Evolutionary conservation across 2,113 vertebrate genomes (phyloP), one percentile per base, ranked within the genome.

Genomic region (Equus przewalskii): DNA sequence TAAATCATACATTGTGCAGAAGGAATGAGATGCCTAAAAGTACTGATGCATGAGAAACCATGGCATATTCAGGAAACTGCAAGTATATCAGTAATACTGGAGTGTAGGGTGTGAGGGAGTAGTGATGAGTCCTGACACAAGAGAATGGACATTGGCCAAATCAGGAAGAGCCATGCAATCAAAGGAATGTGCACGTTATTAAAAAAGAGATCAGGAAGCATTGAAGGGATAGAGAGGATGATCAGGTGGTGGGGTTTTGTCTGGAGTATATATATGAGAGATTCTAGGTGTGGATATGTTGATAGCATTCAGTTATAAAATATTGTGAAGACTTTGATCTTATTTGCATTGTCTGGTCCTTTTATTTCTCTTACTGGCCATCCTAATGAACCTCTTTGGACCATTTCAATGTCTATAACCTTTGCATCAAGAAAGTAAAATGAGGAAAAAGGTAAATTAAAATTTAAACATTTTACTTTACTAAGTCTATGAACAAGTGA

Each of bases 161-260:
- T 65, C 11, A 14, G 58, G 41, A 44, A 51, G 26, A 73, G 30
- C 33, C 22, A 8, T 54, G n/a, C 6, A 24, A 33, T n/a, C 22
- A 14, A 11, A 51, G 33, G 15, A 44, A 26, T 44, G 64, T 26
- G 56, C 10, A 7, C 33, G 1, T 60, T n/a, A 70, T 41, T 10
- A 3, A 30, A 16, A 54, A 16, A 41, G 41, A 46, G 18, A 54
- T 4, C 33, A 16, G 10, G 28, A 72, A n/a, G 41, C 26, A 30
- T 0, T 6, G 21, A 69, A 26, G 33, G 14, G 12, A 12, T 0
- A 46, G 49, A 11, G 9, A 11, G 22, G 30, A 11, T 2, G 33
- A 30, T 81, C n/a, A 6, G 84, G 36, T 30, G 5, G 19, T 30
- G 28, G 30, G n/a, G 5, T 11, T 65, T 93, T 80, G 21, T 60